Base-by-base conservation (phyloP, 2,113 vertebrate genomes). In the Hystrix cristata region DNA sequence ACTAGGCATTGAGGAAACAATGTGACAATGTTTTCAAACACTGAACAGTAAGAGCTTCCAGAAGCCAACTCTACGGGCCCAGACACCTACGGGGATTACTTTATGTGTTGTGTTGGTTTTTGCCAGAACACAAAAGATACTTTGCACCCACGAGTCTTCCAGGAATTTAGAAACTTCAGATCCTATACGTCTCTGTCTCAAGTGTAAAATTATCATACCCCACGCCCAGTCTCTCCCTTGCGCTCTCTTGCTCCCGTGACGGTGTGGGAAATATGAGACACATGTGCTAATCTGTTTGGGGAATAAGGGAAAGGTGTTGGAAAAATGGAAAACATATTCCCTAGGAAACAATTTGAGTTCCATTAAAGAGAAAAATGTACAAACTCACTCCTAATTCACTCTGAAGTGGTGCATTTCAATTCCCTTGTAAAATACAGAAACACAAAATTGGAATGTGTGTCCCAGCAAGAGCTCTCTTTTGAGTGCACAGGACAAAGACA, bases 181-280 rank as follows among this genome's bases (percentile, higher is more conserved):
- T 98, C 86, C 95, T 91, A 74, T 8, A 48, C 3, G 31, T n/a
- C 19, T 64, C 84, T 90, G 59, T 98, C 98, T 97, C 98, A 46
- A 62, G 98, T 98, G 98, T 96, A 98, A 98, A 98, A 98, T 98
- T 98, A 98, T 72, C 71, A 80, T 90, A 84, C 71, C 87, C 96
- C 86, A 1, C 3, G 60, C 87, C 93, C 85, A 48, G n/a, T 97
- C 92, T 86, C 71, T 92, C 90, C 59, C 78, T 84, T 1, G 3
- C 3, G 4, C 69, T 46, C 31, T 51, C 55, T 57, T 2, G 0
- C 60, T 98, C 92, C 94, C 94, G 95, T 71, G 90, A 98, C 98
- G 86, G 38, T 69, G 94, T 92, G 93, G 97, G 95, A 98, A 97
- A 95, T 93, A 79, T 72, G 85, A 98, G 97, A 97, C 91, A 85